Percentiles rank a stretch among this genome's conserved stretches.
Conservation (phyloP, 2,113 vertebrate species). For the Anoplopoma fimbria region DNA sequence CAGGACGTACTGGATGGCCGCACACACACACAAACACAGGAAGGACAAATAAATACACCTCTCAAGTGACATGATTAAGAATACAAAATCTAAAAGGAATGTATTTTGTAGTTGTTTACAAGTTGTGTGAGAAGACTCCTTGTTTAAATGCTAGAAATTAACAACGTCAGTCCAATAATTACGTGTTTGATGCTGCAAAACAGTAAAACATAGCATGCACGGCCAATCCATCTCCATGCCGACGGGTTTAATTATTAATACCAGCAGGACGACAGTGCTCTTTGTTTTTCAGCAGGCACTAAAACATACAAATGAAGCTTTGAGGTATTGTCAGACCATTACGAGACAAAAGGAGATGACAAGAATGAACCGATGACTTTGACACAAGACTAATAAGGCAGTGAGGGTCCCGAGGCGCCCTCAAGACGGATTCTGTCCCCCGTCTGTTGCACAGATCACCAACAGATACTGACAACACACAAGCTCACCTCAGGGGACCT, state of each 20-base stretch:
- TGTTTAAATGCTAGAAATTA: not conserved
- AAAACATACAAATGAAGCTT: not conserved
- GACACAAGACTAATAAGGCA: conserved; percentile 65
- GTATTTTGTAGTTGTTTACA: not conserved
- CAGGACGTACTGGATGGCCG: not conserved
- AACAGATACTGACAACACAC: conserved; percentile 6
- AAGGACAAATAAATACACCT: conserved; percentile 46
- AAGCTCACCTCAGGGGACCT: conserved; percentile 5
- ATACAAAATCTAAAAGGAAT: conserved; percentile 14
- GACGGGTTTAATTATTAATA: conserved; percentile 1
- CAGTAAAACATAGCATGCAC: conserved; percentile 3
- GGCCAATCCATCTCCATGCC: not conserved
- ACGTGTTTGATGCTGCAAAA: not conserved
- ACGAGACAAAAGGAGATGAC: not conserved
- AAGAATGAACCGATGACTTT: conserved; percentile 25
- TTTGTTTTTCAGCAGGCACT: not conserved
- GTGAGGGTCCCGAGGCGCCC: conserved; percentile 28
- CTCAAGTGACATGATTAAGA: not conserved
- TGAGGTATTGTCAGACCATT: conserved; percentile 21
- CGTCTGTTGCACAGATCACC: conserved; percentile 9
- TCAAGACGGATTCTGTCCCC: conserved; percentile 17
- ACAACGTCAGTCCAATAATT: not conserved
- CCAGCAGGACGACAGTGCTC: not conserved
- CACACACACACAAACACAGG: not conserved
- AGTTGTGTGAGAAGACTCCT: not conserved